Conservation (phyloP, 2,797 vertebrate genomes). For the Parotocinclus haroldoi region DNA sequence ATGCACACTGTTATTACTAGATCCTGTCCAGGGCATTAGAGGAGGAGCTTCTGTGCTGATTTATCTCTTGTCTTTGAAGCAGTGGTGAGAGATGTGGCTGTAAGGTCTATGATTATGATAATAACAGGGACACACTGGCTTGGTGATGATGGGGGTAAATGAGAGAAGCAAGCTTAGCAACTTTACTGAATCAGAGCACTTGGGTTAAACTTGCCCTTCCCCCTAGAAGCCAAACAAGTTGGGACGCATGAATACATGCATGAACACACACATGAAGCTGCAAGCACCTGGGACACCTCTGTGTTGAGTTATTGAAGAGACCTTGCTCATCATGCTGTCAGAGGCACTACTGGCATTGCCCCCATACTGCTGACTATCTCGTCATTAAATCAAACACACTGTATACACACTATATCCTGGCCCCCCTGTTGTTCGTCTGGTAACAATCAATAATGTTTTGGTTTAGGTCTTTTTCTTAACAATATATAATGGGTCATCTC, state of each 20-base stretch:
- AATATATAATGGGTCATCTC: too few relatives aligned
- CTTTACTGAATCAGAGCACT: conserved; percentile 51
- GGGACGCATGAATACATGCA: conserved; percentile 7
- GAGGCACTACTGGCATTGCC: conserved; percentile 46
- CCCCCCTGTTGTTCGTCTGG: conserved; percentile 56
- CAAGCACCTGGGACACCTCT: conserved; percentile 34
- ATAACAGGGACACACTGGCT: conserved; percentile 16
- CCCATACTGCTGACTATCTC: conserved; percentile 60
- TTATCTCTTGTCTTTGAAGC: conserved; percentile 18
- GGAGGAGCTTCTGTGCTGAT: conserved; percentile 7
- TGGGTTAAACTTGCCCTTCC: too few relatives aligned
- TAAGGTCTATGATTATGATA: conserved; percentile 32
- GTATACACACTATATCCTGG: conserved; percentile 38
- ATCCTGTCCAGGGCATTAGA: background rate
- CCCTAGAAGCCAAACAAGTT: conserved; percentile 64
- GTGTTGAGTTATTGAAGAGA: conserved; percentile 35
- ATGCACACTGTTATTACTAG: background rate
- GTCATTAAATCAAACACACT: conserved; percentile 63
- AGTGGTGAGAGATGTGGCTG: conserved; percentile 15
- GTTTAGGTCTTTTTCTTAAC: conserved; percentile 44
- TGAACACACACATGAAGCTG: conserved; percentile 5
- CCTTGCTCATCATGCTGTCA: conserved; percentile 61
- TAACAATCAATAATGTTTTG: conserved; percentile 39
- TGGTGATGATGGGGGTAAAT: conserved; percentile 6
- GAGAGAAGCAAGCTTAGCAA: conserved; percentile 24